A percentile compares a stretch with the other conserved stretches of the same genome.
phyloP scores from a whole-genome alignment of 2,888 invertebrate species.

The Dione vanillae region DNA sequence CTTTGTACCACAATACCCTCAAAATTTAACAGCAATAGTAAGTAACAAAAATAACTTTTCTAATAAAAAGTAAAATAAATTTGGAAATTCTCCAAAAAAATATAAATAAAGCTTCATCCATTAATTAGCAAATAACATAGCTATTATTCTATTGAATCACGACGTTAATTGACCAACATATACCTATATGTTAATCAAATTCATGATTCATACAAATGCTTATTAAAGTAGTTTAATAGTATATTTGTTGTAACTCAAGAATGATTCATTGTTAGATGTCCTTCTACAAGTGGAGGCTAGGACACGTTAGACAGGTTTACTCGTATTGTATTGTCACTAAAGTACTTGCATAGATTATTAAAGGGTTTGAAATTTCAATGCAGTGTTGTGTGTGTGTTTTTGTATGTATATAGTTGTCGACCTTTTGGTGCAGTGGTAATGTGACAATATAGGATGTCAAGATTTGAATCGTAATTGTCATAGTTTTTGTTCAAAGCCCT shows the following conservation, averaged over 20 bases:
- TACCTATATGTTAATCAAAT: constrained; percentile 10
- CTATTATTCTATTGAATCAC: constrained; percentile 19
- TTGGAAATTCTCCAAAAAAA: too few species aligned
- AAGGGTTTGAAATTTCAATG: not conserved
- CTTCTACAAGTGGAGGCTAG: constrained; percentile 28
- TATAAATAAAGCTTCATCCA: too few species aligned
- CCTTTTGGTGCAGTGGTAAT: not conserved
- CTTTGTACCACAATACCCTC: too few species aligned
- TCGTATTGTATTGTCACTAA: not conserved
- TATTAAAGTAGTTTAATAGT: not conserved
- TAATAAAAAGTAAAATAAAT: too few species aligned
- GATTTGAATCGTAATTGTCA: too few species aligned
- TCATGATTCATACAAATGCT: constrained; percentile 9
- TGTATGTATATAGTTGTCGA: not conserved
- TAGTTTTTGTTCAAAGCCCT: too few species aligned
- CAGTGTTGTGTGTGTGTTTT: not conserved
- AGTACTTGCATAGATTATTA: not conserved
- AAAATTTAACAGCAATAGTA: too few species aligned
- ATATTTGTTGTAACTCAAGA: constrained; percentile 25
- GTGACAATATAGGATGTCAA: not conserved
- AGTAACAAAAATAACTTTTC: too few species aligned
- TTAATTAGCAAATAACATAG: not conserved
- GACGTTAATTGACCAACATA: not conserved
- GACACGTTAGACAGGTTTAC: constrained; percentile 33
- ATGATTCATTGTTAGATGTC: constrained; percentile 34